A percentile compares a stretch with the other conserved stretches of the same genome.
These are phyloP conservation scores for Coracopsis vasa DNA, from an alignment of 2,113 vertebrate genomes.

Conservation along the genomic window DNA sequence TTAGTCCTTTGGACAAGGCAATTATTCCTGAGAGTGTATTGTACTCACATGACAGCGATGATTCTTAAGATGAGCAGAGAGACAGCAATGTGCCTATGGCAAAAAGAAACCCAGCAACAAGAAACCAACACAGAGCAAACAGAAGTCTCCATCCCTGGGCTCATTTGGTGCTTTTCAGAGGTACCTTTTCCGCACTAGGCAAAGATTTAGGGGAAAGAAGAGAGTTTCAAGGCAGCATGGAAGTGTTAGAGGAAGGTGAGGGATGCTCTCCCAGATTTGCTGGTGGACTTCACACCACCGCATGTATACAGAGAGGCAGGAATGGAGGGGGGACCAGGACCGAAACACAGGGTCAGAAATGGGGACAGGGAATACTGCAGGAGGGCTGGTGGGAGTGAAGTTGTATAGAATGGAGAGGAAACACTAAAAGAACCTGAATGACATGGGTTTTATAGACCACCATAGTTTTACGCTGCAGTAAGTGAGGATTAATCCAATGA, in stretches of 20 bases:
- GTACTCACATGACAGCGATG: neutral
- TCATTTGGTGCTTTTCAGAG: neutral
- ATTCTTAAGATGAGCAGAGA: neutral
- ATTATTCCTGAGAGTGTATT: neutral
- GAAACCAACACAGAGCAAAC: fast-evolving
- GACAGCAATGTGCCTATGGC: neutral
- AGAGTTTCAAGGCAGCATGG: neutral
- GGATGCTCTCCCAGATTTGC: neutral
- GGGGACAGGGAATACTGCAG: neutral
- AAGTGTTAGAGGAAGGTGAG: neutral
- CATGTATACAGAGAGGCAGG: neutral
- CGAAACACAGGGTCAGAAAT: neutral
- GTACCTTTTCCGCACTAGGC: neutral
- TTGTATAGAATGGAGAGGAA: neutral
- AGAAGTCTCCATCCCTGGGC: neutral
- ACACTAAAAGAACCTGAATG: neutral
- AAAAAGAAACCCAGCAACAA: neutral
- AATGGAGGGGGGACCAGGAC: neutral
- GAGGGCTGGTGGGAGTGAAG: neutral
- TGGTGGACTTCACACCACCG: neutral
- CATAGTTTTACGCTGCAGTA: neutral
- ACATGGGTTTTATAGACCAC: neutral
- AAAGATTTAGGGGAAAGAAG: neutral
- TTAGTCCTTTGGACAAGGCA: neutral
- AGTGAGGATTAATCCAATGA: neutral